A percentile compares a stretch with the other conserved stretches of the same genome.
phyloP scores from a whole-genome alignment of 2,888 invertebrate species.

The Netelia inedita region DNA sequence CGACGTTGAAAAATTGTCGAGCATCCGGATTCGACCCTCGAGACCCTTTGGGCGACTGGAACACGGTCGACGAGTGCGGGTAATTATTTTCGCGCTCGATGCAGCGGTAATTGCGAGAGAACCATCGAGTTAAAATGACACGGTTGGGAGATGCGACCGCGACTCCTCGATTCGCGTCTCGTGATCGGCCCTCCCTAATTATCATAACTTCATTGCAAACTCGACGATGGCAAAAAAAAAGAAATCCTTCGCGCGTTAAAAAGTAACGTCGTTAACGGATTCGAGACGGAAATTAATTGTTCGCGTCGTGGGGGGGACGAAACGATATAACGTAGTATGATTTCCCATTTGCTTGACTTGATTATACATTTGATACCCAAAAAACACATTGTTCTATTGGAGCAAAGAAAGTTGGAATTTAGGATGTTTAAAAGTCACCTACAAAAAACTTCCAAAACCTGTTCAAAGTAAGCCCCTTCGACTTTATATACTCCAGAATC shows the following conservation, averaged over 20 bases:
- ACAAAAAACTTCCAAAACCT: no score
- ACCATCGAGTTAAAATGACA: constrained; percentile 69
- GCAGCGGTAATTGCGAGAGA: constrained; percentile 5
- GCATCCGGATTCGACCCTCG: neutral
- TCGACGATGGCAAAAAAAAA: constrained; percentile 49
- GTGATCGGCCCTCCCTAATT: constrained; percentile 75
- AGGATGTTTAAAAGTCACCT: no score
- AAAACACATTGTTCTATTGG: no score
- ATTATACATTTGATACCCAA: no score
- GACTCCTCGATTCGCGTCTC: constrained; percentile 55
- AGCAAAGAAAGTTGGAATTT: no score
- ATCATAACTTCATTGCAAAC: constrained; percentile 77
- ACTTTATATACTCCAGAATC: no score
- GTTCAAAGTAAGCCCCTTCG: no score
- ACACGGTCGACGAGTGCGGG: neutral
- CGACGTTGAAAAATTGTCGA: neutral
- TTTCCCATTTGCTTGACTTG: neutral
- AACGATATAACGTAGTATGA: neutral
- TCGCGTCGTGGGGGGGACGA: neutral
- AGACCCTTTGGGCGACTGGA: neutral
- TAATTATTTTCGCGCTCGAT: constrained; percentile 27
- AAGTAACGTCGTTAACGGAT: constrained; percentile 77
- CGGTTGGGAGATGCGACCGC: constrained; percentile 72
- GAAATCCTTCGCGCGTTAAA: constrained; percentile 72
- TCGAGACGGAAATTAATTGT: constrained; percentile 76